Conservation (phyloP, 2,797 vertebrate genomes). For the Aphelocoma californica region DNA sequence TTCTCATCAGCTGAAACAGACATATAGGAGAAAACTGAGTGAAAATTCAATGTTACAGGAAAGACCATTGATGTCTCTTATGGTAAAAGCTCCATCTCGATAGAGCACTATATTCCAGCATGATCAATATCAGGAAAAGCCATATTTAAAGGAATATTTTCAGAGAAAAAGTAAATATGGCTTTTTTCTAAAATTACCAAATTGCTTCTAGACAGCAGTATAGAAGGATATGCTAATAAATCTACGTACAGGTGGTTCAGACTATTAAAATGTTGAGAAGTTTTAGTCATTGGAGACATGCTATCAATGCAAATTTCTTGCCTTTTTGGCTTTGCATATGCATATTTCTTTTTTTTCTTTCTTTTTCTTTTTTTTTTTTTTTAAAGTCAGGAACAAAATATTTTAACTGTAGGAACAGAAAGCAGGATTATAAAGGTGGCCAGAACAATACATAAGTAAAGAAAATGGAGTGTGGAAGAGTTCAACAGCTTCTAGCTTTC, state of each 20-base stretch:
- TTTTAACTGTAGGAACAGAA: neutral
- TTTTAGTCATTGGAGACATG: neutral
- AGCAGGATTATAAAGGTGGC: neutral
- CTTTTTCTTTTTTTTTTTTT: neutral
- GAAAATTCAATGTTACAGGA: neutral
- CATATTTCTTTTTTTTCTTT: neutral
- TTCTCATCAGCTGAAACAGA: neutral
- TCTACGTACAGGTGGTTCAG: neutral
- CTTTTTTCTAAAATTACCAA: neutral
- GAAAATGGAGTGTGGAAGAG: neutral
- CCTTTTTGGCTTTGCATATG: neutral
- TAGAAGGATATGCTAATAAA: neutral
- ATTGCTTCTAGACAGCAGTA: neutral
- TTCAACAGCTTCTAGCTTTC: neutral
- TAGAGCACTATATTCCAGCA: neutral
- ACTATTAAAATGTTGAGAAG: neutral
- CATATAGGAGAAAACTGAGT: neutral
- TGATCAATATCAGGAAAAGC: neutral
- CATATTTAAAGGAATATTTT: neutral
- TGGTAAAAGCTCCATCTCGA: neutral
- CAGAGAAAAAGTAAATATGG: neutral
- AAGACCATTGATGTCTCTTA: neutral
- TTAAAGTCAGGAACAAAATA: neutral
- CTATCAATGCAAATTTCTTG: neutral
- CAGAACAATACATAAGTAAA: neutral